Percentiles rank a stretch among this genome's conserved stretches.
Conservation (phyloP, 2,113 vertebrate genomes). For the Solenodon paradoxus region DNA sequence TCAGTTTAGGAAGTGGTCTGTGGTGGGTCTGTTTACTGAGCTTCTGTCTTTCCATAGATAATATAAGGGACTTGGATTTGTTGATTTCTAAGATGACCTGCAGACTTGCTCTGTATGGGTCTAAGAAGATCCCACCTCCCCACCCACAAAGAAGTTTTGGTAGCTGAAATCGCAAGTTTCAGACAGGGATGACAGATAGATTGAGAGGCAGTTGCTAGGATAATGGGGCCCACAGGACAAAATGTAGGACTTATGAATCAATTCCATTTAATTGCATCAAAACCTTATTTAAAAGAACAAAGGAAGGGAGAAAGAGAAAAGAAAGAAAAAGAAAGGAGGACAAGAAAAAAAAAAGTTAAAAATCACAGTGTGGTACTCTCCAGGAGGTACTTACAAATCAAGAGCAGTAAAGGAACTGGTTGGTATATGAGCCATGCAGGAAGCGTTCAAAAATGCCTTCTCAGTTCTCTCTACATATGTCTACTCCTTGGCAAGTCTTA, state of each 20-base stretch:
- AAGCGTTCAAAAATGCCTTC: neutral
- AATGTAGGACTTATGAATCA: neutral
- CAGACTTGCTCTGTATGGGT: neutral
- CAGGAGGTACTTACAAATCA: too few species aligned
- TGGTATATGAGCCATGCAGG: neutral
- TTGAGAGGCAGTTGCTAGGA: neutral
- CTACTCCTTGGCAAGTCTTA: neutral
- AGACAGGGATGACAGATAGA: neutral
- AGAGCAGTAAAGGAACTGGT: too few species aligned
- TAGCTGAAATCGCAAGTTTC: neutral
- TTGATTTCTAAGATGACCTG: neutral
- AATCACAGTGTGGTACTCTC: neutral
- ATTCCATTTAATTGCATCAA: neutral
- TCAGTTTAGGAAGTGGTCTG: neutral
- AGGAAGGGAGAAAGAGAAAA: accelerated
- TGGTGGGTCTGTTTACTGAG: neutral
- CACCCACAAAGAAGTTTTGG: neutral
- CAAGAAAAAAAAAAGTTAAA: neutral
- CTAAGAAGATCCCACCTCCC: neutral
- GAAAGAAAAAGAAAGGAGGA: accelerated
- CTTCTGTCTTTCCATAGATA: neutral
- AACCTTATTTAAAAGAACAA: neutral
- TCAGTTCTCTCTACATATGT: neutral
- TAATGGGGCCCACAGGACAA: neutral
- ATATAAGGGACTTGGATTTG: neutral